Percentiles rank a stretch among this genome's conserved stretches.
phyloP scores from a whole-genome alignment of 2,113 vertebrate species.

The Catharus minimus region DNA sequence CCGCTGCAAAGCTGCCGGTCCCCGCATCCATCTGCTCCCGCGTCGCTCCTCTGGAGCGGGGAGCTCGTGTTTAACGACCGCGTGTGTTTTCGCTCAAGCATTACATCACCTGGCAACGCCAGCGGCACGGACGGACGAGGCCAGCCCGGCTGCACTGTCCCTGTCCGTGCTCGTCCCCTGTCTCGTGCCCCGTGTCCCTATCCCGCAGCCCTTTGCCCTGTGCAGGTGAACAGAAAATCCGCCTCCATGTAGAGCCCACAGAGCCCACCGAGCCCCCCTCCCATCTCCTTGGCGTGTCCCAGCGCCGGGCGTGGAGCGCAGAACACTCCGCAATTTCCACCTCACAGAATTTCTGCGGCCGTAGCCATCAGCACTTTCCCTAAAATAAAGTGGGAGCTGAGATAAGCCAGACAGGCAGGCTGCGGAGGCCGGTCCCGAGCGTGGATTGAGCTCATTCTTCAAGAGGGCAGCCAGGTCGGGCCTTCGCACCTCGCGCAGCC shows the following conservation, averaged over 20 bases:
- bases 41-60: not conserved
- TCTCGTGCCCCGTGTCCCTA: not conserved
- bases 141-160: not conserved
- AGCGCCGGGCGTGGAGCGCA: not conserved
- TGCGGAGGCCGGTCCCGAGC: not conserved
- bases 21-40: not conserved
- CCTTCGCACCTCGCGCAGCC: not conserved
- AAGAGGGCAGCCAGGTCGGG: not conserved
- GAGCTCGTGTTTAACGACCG: not conserved
- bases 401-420: not conserved
- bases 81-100: not conserved
- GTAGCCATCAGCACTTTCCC: not conserved
- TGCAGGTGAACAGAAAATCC: not conserved
- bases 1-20: not conserved
- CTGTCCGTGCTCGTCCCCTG: not conserved
- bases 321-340: not conserved
- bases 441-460: not conserved
- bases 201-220: not conserved
- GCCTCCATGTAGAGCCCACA: rapidly evolving
- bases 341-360: not conserved
- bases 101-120: not conserved
- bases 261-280: not conserved
- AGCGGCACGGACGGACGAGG: not conserved
- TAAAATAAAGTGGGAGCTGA: slow-evolving; percentile 5
- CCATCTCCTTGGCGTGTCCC: not conserved